phyloP scores from a whole-genome alignment of 2,797 vertebrate species.

The Morelia viridis region DNA sequence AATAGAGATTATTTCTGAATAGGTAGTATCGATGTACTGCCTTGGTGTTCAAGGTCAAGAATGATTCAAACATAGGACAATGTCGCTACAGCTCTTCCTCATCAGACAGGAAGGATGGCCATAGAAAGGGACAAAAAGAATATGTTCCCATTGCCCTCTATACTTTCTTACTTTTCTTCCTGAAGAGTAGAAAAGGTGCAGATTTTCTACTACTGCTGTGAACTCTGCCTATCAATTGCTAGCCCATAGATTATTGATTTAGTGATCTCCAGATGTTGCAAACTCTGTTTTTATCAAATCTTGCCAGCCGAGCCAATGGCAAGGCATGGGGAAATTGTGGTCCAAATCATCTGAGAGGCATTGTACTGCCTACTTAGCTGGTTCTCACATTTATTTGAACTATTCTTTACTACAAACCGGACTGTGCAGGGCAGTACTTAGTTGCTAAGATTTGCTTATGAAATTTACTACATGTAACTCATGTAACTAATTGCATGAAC shows the following conservation, averaged over 20 bases:
- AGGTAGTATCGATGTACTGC: not conserved
- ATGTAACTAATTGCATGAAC: not conserved
- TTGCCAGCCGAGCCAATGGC: not conserved
- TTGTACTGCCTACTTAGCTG: not conserved
- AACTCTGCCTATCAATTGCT: not conserved
- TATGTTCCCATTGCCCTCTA: not conserved
- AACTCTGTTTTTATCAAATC: not conserved
- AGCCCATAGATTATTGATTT: not conserved
- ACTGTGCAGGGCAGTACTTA: not conserved
- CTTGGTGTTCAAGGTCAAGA: not conserved
- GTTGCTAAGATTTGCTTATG: not conserved
- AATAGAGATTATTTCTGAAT: not conserved
- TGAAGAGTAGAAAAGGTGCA: not conserved
- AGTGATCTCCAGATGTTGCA: not conserved
- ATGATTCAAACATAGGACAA: not conserved
- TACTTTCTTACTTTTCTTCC: not conserved
- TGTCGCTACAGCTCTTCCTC: not conserved
- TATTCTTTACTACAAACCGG: not conserved
- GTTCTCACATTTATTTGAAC: not conserved
- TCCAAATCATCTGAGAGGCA: not conserved
- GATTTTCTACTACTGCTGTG: not conserved
- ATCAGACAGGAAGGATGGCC: not conserved
- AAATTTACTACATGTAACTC: not conserved
- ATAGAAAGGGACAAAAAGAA: not conserved
- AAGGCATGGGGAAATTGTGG: not conserved